Base-by-base conservation (phyloP, 2,797 vertebrate genomes). In the Myotis findleyi region DNA sequence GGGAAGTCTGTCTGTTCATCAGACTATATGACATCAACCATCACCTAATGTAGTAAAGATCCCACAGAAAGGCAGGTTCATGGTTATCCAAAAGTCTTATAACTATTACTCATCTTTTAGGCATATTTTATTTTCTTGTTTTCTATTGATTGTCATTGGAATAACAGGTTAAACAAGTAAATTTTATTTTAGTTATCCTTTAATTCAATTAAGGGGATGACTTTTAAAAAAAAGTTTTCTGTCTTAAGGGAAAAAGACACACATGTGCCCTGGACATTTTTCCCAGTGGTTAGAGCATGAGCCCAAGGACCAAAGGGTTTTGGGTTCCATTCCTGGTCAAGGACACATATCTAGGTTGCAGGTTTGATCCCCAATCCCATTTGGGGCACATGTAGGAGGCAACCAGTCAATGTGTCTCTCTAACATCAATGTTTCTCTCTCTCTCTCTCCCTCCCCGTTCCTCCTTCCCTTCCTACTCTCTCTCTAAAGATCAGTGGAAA, bases 141-240 rank as follows among this genome's bases (percentile, higher is more conserved):
- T 88, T 38, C 36, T 66, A 66, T 41, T 71, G 77, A 75, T 2
- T 80, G 21, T 73, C 38, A 73, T 3, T 83, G 79, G 68, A 96
- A 90, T 41, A 27, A 89, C 21, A 94, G 9, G n/a, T 87, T 91
- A 66, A 91, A 87, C 25, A 91, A 92, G 17, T n/a, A 82, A 14
- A 51, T 57, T 36, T 93, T 75, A 88, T 68, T 87, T 92, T 9
- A 69, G 71, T 82, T 92, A 95, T 73, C 30, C 30, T 90, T 76
- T 75, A 91, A 95, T 86, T 96, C 13, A 87, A 72, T 30, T 91
- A 92, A 57, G 30, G 30, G 33, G 36, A 73, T 51, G 23, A 71
- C 8, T 69, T 53, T 5, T 33, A 5, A 49, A 79, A 84, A 86
- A 94, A 79, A 82, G 10, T 83, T 71, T 66, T 91, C 27, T 69